Base-by-base conservation (phyloP, 2,888 invertebrate genomes). In the Lasioglossum malachurum region DNA sequence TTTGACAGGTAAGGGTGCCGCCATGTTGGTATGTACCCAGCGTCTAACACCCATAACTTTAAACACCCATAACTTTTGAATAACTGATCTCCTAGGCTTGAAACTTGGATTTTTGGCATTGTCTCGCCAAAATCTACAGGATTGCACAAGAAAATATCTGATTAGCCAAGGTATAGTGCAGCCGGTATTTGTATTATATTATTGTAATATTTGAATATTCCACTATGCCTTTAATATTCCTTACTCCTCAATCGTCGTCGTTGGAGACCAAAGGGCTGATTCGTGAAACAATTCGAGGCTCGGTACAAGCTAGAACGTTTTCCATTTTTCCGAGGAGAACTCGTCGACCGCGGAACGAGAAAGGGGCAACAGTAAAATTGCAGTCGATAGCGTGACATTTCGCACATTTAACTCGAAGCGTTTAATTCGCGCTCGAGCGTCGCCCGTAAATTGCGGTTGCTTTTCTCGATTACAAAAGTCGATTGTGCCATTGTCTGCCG, bases 371-470 rank as follows among this genome's bases (percentile, higher is more conserved):
- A 10, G 46, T n/a, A 19, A 44, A 67, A 60, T n/a, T 35, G 49
- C 16, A 41, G 41, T 4, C 77, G 27, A 23, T n/a, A 4, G 60
- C 35, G 44, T 72, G 35, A n/a, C 41, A n/a, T 73, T 78, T 60
- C 46, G 73, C n/a, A 46, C 38, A 4, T 44, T 41, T 14, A 71
- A 35, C 7, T n/a, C 14, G 27, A 23, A 74, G 49, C 72, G 38
- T 80, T 77, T 69, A 84, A 67, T 80, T 60, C 73, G 35, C 44
- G 4, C 14, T 64, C 14, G n/a, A 77, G 41, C 27, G 74, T 67
- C 35, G 77, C 4, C 44, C 74, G 84, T 78, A 73, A 83, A 83
- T 84, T 81, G 75, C 78, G 35, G 73, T 57, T 35, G 76, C 38
- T 69, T 77, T 71, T 67, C 67, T 78, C 53, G 72, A 76, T 64